These are phyloP conservation scores for Notodonta dromedarius DNA, from an alignment of 2,888 invertebrate species.

Conservation along the genomic window DNA sequence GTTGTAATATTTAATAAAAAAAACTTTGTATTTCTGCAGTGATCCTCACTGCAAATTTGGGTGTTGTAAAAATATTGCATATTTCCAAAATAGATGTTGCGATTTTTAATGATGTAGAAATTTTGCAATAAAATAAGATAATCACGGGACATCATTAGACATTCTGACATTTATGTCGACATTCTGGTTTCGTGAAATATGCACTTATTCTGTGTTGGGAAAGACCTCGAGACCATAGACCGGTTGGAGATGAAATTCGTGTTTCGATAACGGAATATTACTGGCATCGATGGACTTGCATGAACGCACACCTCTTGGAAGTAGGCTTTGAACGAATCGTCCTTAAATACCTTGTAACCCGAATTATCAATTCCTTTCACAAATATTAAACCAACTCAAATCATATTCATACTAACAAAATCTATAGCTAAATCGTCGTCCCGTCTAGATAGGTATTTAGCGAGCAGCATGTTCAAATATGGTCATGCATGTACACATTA, in stretches of 20 bases:
- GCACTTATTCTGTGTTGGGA: conserved; percentile 3
- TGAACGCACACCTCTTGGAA: no score
- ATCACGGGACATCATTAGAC: conserved; percentile 34
- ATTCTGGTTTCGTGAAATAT: conserved; percentile 26
- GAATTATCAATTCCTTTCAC: no score
- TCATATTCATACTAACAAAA: no score
- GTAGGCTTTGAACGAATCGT: no score
- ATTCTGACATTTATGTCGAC: conserved; percentile 38
- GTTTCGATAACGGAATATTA: background rate
- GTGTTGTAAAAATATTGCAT: background rate
- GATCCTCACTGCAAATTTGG: background rate
- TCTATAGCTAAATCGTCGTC: background rate
- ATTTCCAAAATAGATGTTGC: conserved; percentile 16
- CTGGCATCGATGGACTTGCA: background rate
- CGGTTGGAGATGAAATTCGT: background rate
- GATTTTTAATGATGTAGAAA: conserved; percentile 38
- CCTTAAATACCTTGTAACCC: no score
- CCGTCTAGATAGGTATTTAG: background rate
- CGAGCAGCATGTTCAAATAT: conserved; percentile 1
- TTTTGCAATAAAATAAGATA: conserved; percentile 38
- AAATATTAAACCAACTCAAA: no score
- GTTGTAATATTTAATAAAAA: no score
- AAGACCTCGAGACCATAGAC: background rate
- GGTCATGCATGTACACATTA: conserved; percentile 3
- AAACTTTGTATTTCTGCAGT: background rate